Percentiles rank a stretch among this genome's conserved stretches.
Conservation (phyloP, 2,113 vertebrate species). For the Neolamprologus caudopunctatus region DNA sequence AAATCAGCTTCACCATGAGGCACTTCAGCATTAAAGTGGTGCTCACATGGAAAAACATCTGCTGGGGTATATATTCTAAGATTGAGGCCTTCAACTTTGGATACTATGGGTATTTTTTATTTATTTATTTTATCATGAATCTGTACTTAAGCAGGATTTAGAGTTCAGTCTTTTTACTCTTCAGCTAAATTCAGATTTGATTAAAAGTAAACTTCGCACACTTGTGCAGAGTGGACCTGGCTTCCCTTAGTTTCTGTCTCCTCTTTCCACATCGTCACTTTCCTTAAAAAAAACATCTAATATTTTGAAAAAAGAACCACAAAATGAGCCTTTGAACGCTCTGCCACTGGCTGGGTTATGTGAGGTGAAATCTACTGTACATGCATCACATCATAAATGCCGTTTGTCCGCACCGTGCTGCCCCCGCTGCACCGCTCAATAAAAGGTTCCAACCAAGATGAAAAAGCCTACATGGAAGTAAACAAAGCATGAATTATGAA, state of each 20-base stretch:
- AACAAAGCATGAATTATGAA: slow-evolving; percentile 21
- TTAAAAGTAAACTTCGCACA: not conserved
- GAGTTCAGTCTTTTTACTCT: not conserved
- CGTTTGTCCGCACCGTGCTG: not conserved
- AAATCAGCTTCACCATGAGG: not conserved
- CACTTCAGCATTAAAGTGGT: not conserved
- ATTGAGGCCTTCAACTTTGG: not conserved
- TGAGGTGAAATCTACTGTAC: not conserved
- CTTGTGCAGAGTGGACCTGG: not conserved
- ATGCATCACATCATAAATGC: slow-evolving; percentile 13
- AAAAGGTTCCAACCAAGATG: not conserved
- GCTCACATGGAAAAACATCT: not conserved
- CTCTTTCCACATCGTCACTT: not conserved
- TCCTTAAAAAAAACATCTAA: not conserved
- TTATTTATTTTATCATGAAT: not conserved
- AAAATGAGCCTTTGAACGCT: not conserved
- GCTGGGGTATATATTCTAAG: not conserved
- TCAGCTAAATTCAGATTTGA: not conserved
- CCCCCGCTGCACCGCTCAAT: not conserved
- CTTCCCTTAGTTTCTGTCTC: not conserved
- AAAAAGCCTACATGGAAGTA: not conserved
- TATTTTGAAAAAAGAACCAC: not conserved
- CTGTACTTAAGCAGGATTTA: not conserved
- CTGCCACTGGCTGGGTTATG: not conserved
- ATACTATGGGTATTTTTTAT: not conserved